phyloP scores from a whole-genome alignment of 2,113 vertebrate species.

The Leptodactylus fuscus region DNA sequence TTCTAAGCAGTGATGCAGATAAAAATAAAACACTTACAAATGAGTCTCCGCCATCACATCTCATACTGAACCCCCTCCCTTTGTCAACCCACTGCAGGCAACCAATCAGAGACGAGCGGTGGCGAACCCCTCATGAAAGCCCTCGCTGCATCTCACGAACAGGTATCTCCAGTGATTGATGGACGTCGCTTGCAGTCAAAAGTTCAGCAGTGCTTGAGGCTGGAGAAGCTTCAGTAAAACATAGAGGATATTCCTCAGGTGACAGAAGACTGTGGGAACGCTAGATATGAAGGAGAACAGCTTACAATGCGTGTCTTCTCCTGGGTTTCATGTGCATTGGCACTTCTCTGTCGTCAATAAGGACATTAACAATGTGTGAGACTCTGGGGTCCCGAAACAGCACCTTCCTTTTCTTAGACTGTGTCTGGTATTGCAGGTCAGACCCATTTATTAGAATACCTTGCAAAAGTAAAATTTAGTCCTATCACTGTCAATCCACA shows the following conservation, averaged over 20 bases:
- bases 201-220: not conserved
- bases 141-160: not conserved
- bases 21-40: not conserved
- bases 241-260: no score
- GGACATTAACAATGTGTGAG: no score
- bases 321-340: not conserved
- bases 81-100: not conserved
- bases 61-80: not conserved
- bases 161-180: not conserved
- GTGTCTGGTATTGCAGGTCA: no score
- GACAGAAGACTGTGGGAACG: no score
- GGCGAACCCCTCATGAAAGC: not conserved
- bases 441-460: no score
- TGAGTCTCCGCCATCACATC: not conserved
- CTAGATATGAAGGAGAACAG: not conserved
- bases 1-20: not conserved
- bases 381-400: no score
- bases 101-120: not conserved
- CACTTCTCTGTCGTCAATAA: no score
- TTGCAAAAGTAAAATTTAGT: no score
- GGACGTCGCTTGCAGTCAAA: not conserved
- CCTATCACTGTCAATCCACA: no score
- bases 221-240: not conserved
- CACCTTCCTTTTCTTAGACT: no score
- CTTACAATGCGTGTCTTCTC: not conserved